phyloP scores from a whole-genome alignment of 2,888 invertebrate species.

The Nephrotoma guestfalica region DNA sequence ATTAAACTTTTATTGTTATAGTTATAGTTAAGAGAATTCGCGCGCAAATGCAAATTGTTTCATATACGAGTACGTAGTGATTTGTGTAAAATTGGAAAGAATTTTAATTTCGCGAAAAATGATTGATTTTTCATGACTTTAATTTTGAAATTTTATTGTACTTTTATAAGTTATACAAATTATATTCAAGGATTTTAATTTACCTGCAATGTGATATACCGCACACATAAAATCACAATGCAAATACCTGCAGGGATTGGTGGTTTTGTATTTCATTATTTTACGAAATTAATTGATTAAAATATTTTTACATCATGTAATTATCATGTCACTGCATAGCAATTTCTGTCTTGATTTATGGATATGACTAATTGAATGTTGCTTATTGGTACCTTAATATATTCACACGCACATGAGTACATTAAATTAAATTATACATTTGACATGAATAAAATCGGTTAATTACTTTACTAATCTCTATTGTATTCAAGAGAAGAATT shows the following conservation, averaged over 20 bases:
- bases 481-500: background rate
- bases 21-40: background rate
- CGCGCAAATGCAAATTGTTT: background rate
- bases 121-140: background rate
- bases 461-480: background rate
- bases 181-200: background rate
- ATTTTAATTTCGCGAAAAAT: background rate
- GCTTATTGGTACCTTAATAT: background rate
- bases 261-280: background rate
- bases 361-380: background rate
- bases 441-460: background rate
- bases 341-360: background rate
- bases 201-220: background rate
- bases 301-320: background rate
- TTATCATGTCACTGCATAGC: background rate
- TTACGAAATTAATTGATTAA: background rate
- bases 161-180: background rate
- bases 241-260: background rate
- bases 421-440: background rate
- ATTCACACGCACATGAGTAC: background rate
- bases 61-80: background rate
- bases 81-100: background rate
- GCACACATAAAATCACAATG: background rate
- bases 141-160: background rate
- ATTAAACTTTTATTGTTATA: background rate